Base-by-base conservation (phyloP, 30 jellyfish, hydroid and myxozoan genomes). In the Clytia hemisphaerica region DNA sequence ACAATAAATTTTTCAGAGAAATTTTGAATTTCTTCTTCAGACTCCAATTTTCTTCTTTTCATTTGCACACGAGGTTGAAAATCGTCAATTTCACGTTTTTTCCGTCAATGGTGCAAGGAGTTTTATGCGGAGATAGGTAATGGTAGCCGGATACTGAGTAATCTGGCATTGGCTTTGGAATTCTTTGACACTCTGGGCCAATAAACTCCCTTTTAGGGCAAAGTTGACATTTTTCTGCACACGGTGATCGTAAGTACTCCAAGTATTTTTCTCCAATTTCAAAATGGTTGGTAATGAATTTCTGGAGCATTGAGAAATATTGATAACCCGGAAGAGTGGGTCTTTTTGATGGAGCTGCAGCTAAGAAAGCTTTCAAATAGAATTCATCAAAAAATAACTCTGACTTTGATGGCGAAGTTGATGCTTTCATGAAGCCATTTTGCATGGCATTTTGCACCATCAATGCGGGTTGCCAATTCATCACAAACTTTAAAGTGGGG, bases 71-170 rank as follows among this genome's bases (percentile, higher is more conserved):
- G 45, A 27, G 79, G 79, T 4, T 67, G 71, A 38, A 67, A 40
- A 42, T 70, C 82, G 51, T 70, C 75, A 12, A 70, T 42, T 9
- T 70, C 72, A 18, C 82, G 49, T 70, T 30, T 25, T 70, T 2
- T 28, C 19, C 73, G n/a, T n/a, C n/a, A n/a, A n/a, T n/a, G n/a
- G n/a, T n/a, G n/a, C n/a, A n/a, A n/a, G 64, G 64, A 50, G 64
- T 50, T 34, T 50, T n/a, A 5, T n/a, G 64, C 64, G 25, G 34
- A 50, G 10, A 27, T 50, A 50, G 25, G 64, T 50, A 50, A 18
- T 50, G 64, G 34, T n/a, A n/a, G 25, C 64, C 64, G 25, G 19
- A n/a, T 50, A 32, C 64, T n/a, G 19, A n/a, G 22, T 50, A 50
- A 32, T 50, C 25, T 50, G 64, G 64, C 19, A 50, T n/a, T 50